These are phyloP conservation scores for Apamea sordens DNA, from an alignment of 2,888 invertebrate genomes.

Conservation along the genomic window DNA sequence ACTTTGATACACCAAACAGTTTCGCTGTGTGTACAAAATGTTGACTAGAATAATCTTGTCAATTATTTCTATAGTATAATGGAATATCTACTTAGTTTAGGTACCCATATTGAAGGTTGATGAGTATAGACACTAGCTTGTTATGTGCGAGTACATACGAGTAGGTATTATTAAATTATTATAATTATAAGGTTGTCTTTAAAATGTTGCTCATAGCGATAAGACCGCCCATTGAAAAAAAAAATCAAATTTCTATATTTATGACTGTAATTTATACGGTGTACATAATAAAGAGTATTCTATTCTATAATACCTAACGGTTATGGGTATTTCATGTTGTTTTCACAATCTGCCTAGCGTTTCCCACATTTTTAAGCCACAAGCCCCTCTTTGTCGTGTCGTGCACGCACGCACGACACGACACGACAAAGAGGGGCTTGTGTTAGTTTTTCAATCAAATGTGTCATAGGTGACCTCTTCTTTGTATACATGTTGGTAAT, in stretches of 20 bases:
- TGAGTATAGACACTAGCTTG: background rate
- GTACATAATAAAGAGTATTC: no score
- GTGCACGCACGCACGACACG: no score
- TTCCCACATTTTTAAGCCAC: no score
- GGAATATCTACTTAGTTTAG: constrained; percentile 14
- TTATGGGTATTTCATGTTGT: background rate
- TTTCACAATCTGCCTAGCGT: no score
- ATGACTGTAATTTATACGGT: no score
- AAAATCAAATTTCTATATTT: no score
- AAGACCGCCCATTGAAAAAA: no score
- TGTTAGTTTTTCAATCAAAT: background rate
- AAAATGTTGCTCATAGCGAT: no score
- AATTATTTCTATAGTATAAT: constrained; percentile 36
- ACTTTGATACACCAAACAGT: background rate
- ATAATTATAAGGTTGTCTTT: no score
- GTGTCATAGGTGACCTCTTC: background rate
- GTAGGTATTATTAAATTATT: background rate
- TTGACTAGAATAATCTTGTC: constrained; percentile 33
- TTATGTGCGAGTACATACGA: background rate
- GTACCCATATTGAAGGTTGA: constrained; percentile 8
- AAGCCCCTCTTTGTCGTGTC: no score
- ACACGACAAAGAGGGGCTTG: no score
- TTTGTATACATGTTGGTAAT: background rate
- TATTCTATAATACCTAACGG: no score
- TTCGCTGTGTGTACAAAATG: constrained; percentile 17